These are phyloP conservation scores for Apamea sordens DNA, from an alignment of 2,888 invertebrate species.

Conservation along the genomic window DNA sequence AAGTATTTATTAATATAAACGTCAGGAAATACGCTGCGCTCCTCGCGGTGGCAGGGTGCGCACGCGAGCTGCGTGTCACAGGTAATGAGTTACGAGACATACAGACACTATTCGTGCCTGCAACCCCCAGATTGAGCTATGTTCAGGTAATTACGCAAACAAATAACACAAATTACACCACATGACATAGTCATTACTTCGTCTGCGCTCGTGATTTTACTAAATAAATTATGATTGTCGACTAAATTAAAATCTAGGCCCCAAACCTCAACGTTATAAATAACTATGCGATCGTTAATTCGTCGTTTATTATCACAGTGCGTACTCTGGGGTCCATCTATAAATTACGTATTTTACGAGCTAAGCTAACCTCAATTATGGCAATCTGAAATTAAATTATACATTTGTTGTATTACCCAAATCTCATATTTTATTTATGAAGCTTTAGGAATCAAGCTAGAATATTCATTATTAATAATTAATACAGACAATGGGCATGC, in stretches of 20 bases:
- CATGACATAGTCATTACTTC: constrained; percentile 33
- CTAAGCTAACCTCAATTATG: constrained; percentile 58
- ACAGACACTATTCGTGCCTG: constrained; percentile 31
- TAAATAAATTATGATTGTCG: constrained; percentile 45
- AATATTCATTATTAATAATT: constrained; percentile 46
- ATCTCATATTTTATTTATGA: constrained; percentile 47
- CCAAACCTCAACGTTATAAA: constrained; percentile 49
- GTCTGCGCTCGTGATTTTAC: constrained; percentile 26
- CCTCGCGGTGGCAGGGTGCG: constrained; percentile 25
- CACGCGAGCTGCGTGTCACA: constrained; percentile 67
- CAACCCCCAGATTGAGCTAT: constrained; percentile 31
- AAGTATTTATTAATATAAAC: constrained; percentile 67
- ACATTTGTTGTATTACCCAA: constrained; percentile 48
- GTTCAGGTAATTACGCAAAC: constrained; percentile 42
- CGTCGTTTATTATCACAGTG: constrained; percentile 53
- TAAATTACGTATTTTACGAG: constrained; percentile 65
- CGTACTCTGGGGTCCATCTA: constrained; percentile 51
- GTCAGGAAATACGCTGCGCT: constrained; percentile 54
- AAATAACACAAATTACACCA: constrained; percentile 33
- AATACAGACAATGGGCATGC: neutral
- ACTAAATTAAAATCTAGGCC: constrained; percentile 56
- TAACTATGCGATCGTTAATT: constrained; percentile 53
- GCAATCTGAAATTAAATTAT: constrained; percentile 62
- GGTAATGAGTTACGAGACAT: constrained; percentile 68
- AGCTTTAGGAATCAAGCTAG: constrained; percentile 22